These are phyloP conservation scores for Hydrolagus colliei DNA, from an alignment of 2,797 vertebrate species.

Conservation along the genomic window DNA sequence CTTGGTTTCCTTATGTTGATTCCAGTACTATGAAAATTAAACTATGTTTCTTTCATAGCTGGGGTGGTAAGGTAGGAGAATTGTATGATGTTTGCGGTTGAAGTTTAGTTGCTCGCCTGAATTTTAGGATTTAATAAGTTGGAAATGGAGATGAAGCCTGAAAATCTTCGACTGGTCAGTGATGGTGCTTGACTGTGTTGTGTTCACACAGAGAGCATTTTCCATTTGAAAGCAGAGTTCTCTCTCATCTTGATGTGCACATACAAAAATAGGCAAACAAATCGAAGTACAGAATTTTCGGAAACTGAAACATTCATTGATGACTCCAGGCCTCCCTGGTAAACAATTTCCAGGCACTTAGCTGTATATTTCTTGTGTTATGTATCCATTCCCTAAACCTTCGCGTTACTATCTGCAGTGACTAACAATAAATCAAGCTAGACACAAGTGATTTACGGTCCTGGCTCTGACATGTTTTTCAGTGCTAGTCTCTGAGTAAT, in stretches of 20 bases:
- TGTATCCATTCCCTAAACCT: conserved; percentile 10
- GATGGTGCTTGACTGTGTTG: too few species aligned
- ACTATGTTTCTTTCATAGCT: too few species aligned
- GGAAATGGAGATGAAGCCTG: neutral
- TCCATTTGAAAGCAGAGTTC: neutral
- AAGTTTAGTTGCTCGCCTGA: neutral
- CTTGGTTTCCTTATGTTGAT: too few species aligned
- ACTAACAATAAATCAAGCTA: conserved; percentile 11
- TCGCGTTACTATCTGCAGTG: neutral
- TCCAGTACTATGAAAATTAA: too few species aligned
- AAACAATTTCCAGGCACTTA: conserved; percentile 6
- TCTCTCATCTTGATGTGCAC: neutral
- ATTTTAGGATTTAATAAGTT: conserved; percentile 7
- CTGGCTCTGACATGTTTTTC: conserved; percentile 2
- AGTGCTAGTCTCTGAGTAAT: neutral
- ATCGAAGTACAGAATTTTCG: neutral
- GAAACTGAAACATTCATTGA: conserved; percentile 1
- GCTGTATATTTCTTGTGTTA: neutral
- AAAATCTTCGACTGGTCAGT: neutral
- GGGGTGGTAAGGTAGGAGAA: too few species aligned
- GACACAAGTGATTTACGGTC: neutral
- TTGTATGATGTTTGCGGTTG: too few species aligned
- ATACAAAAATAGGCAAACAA: neutral
- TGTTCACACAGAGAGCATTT: neutral
- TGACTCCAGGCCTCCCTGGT: neutral